Conservation (phyloP, 2,797 vertebrate genomes). For the Hozukius guyotensis region DNA sequence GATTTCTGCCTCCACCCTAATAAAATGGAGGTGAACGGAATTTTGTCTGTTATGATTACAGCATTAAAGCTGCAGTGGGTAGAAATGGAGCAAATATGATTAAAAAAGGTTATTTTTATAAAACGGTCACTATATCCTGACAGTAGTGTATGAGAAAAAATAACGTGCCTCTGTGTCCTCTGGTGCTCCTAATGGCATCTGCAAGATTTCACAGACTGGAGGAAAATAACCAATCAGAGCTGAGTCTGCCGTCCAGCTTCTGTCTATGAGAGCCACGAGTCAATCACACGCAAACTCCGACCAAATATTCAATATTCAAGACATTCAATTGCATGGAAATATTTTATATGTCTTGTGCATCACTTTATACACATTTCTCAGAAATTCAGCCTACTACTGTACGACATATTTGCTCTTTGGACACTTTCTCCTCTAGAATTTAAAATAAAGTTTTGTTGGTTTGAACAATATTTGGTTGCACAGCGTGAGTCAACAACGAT, state of each 20-base stretch:
- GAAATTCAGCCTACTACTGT: neutral
- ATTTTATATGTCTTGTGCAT: neutral
- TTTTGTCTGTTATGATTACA: neutral
- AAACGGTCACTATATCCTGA: too few species aligned
- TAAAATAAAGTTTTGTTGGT: constrained; percentile 2
- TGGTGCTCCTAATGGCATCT: too few species aligned
- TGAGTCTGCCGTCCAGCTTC: too few species aligned
- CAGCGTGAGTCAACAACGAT: neutral
- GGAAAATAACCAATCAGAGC: too few species aligned
- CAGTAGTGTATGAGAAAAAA: too few species aligned
- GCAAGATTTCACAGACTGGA: too few species aligned
- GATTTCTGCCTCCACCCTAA: neutral
- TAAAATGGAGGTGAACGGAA: neutral
- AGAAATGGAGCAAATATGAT: too few species aligned
- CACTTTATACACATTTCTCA: neutral
- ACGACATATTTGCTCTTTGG: neutral
- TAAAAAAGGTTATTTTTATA: too few species aligned
- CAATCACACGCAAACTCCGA: too few species aligned
- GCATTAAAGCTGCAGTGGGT: neutral
- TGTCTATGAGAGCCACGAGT: too few species aligned
- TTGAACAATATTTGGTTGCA: constrained; percentile 4
- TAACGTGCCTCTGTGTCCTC: accelerated
- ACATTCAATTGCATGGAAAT: neutral
- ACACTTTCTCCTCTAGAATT: neutral
- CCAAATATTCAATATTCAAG: too few species aligned